Evolutionary conservation across 2,888 invertebrate species (phyloP).

Genomic region (Caenorhabditis zanzibari): DNA sequence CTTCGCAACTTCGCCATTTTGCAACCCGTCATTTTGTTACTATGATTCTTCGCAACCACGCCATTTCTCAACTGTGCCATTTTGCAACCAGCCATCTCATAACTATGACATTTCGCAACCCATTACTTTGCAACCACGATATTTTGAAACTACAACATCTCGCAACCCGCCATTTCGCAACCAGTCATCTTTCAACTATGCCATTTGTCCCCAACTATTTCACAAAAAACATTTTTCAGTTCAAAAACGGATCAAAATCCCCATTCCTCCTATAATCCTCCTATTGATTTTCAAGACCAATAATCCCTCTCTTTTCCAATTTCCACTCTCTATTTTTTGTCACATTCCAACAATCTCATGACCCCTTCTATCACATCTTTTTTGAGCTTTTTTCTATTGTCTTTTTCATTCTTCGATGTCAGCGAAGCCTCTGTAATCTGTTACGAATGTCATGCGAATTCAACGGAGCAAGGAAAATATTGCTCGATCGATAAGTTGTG

Average conservation of each 20-base stretch:
- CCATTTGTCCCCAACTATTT: no score
- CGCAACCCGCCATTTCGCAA: no score
- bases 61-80: no score
- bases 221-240: no score
- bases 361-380: background rate
- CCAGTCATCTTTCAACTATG: no score
- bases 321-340: background rate
- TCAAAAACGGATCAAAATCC: background rate
- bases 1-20: no score
- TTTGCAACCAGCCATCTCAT: no score
- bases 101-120: no score
- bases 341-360: constrained; percentile 3
- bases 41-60: no score
- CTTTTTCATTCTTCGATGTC: background rate
- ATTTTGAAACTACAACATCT: no score
- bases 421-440: constrained; percentile 53
- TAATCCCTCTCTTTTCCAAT: background rate
- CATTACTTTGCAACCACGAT: no score
- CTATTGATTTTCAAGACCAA: constrained; percentile 2
- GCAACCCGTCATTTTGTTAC: no score
- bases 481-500: constrained; percentile 72
- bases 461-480: constrained; percentile 63
- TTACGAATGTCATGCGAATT: constrained; percentile 68
- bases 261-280: background rate
- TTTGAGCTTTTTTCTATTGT: background rate